Conservation (phyloP, 2,888 invertebrate genomes). For the Sphaerophoria rueppellii region DNA sequence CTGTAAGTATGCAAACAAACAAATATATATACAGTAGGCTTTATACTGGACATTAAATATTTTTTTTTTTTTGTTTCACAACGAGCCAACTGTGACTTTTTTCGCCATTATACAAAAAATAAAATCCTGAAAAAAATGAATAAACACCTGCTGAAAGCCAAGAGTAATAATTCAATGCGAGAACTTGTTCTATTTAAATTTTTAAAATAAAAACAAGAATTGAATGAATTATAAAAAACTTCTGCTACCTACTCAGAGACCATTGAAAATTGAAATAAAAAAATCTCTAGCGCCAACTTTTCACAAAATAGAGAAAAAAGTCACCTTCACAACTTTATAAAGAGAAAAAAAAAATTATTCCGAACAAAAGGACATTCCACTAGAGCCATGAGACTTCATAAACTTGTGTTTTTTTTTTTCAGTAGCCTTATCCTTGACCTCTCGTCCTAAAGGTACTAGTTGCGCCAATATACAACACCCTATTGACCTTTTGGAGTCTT, state of each 20-base stretch:
- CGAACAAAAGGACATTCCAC: constrained; percentile 36
- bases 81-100: constrained; percentile 25
- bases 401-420: constrained; percentile 10
- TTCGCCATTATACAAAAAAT: neutral
- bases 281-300: constrained; percentile 24
- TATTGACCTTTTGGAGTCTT: constrained; percentile 34
- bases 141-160: constrained; percentile 24
- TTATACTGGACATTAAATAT: neutral
- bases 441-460: constrained; percentile 5
- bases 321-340: constrained; percentile 32
- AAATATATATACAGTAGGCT: neutral
- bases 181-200: constrained; percentile 22
- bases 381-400: constrained; percentile 1
- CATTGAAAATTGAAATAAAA: constrained; percentile 23
- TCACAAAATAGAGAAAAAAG: constrained; percentile 12
- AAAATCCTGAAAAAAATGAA: neutral
- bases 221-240: constrained; percentile 42
- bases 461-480: constrained; percentile 13
- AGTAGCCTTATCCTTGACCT: constrained; percentile 45
- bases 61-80: constrained; percentile 5
- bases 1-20: constrained; percentile 3
- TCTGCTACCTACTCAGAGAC: constrained; percentile 25
- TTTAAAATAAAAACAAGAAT: constrained; percentile 2
- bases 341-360: neutral
- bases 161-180: constrained; percentile 45